These are phyloP conservation scores for Antheraea yamamai DNA, from an alignment of 2,888 invertebrate genomes.

Conservation along the genomic window DNA sequence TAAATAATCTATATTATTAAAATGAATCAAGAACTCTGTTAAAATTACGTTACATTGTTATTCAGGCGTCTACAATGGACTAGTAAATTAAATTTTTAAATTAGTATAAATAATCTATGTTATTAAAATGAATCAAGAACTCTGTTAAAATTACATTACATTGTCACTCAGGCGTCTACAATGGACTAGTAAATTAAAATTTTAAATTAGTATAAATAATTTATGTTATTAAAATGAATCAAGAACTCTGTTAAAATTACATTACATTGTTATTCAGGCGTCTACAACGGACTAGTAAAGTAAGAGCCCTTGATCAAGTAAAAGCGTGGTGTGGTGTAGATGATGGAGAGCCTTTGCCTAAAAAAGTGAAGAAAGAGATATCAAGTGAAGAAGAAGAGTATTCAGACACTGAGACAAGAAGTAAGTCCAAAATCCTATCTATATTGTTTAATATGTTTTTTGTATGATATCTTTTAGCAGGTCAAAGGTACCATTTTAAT, in stretches of 20 bases:
- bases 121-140: neutral
- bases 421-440: conserved; percentile 33
- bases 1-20: too few species aligned
- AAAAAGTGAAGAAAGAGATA: conserved; percentile 80
- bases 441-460: neutral
- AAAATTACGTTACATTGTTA: too few species aligned
- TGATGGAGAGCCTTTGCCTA: conserved; percentile 71
- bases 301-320: conserved; percentile 90
- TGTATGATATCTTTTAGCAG: neutral
- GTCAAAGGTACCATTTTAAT: neutral
- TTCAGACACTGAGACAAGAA: conserved; percentile 69
- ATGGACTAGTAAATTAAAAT: too few species aligned
- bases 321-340: conserved; percentile 91
- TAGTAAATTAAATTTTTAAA: too few species aligned
- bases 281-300: conserved; percentile 89
- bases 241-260: neutral
- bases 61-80: too few species aligned
- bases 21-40: too few species aligned
- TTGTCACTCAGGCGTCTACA: too few species aligned
- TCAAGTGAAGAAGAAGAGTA: conserved; percentile 79
- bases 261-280: conserved; percentile 66
- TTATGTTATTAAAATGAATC: neutral
- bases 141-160: too few species aligned
- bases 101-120: too few species aligned
- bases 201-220: too few species aligned